Evolutionary conservation across 2,113 vertebrate species (phyloP).

Genomic region (Gallinago paraguaiae): DNA sequence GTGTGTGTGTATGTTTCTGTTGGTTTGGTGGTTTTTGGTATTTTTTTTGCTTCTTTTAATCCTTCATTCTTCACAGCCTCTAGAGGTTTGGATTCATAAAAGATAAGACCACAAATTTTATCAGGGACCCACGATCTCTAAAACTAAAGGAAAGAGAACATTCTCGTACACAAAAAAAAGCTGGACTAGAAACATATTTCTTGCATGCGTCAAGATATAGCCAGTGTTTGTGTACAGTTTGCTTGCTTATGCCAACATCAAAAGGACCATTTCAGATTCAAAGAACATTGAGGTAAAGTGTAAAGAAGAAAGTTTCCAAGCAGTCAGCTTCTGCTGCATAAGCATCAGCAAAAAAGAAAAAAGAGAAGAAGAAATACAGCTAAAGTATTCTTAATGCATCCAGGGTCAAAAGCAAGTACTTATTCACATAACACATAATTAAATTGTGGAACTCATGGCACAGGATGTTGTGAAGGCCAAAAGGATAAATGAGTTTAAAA

Average conservation of each 20-base stretch:
- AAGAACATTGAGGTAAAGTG: neutral
- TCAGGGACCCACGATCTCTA: neutral
- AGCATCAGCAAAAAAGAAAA: neutral
- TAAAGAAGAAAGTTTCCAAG: neutral
- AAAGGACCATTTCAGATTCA: neutral
- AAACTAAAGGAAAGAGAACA: neutral
- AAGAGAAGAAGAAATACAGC: neutral
- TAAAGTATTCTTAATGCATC: constrained; percentile 50
- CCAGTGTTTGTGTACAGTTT: neutral
- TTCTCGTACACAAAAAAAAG: neutral
- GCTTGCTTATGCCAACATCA: neutral
- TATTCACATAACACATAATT: constrained; percentile 61
- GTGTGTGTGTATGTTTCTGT: neutral
- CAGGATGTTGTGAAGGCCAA: constrained; percentile 61
- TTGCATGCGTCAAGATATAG: neutral
- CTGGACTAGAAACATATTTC: neutral
- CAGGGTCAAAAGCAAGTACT: constrained; percentile 66
- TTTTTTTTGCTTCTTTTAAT: neutral
- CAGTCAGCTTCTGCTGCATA: neutral
- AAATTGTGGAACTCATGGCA: constrained; percentile 37
- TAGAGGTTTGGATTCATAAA: neutral
- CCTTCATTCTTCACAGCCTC: neutral
- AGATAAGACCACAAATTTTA: neutral
- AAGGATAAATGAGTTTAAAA: constrained; percentile 66
- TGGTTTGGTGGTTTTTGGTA: neutral